Evolutionary conservation across 2,888 invertebrate genomes (phyloP).

Genomic region (Agapostemon virescens): DNA sequence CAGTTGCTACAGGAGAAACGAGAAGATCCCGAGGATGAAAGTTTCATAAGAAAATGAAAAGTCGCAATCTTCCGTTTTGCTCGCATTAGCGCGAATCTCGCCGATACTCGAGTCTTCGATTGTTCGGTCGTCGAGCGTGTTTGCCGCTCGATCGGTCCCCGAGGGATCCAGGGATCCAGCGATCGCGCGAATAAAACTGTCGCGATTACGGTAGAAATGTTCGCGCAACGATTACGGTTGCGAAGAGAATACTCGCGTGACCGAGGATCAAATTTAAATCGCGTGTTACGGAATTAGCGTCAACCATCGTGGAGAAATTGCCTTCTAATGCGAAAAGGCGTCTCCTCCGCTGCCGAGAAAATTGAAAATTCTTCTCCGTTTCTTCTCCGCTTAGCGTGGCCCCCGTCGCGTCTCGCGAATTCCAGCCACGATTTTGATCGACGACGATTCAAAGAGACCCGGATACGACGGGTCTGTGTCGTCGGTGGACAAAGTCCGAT

Average conservation of each 20-base stretch:
- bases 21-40: no score
- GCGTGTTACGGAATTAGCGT: background rate
- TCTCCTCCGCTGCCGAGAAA: background rate
- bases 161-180: no score
- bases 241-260: background rate
- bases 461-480: background rate
- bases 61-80: no score
- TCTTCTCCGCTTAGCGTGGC: background rate
- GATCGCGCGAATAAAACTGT: no score
- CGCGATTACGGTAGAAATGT: no score
- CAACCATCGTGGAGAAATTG: background rate
- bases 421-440: background rate
- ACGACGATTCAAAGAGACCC: background rate
- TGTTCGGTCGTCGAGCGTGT: no score
- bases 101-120: no score
- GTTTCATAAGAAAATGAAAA: no score
- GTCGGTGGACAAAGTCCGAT: background rate
- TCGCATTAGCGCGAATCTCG: no score
- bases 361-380: background rate
- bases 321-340: background rate
- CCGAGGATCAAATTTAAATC: slow-evolving; percentile 11
- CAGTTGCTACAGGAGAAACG: no score
- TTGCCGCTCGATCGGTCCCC: no score
- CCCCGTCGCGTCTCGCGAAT: background rate
- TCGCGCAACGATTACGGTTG: no score